Evolutionary conservation across 1,140 invertebrate species (phyloP).

Genomic region (Drosophila subpulchrella): DNA sequence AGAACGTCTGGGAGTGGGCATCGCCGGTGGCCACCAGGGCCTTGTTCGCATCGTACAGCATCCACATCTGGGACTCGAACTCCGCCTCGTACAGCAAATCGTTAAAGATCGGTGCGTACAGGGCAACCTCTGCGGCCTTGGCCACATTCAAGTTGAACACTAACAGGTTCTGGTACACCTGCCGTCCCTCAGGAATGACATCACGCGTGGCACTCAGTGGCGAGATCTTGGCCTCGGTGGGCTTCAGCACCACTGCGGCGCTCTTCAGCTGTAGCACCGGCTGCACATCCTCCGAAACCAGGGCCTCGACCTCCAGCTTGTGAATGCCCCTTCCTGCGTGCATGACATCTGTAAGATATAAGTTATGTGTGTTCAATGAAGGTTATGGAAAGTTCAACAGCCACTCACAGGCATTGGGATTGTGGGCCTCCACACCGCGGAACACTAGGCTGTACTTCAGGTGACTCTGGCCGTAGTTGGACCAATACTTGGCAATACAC

Average conservation of each 20-base stretch:
- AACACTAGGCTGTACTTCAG: conserved; percentile 92
- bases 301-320: conserved; percentile 89
- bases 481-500: conserved; percentile 97
- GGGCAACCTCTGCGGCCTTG: conserved; percentile 92
- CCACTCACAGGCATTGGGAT: conserved; percentile 85
- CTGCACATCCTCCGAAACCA: conserved; percentile 92
- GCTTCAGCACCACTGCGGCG: conserved; percentile 92
- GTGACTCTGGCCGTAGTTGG: conserved; percentile 91
- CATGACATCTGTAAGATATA: conserved; percentile 85
- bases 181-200: conserved; percentile 92
- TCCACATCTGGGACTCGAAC: conserved; percentile 98
- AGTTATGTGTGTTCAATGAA: neutral
- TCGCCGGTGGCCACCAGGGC: conserved; percentile 93
- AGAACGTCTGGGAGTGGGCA: conserved; percentile 93
- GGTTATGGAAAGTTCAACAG: fast-evolving
- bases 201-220: conserved; percentile 91
- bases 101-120: conserved; percentile 90
- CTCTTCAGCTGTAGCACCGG: conserved; percentile 91
- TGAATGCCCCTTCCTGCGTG: conserved; percentile 92
- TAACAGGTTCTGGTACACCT: conserved; percentile 95
- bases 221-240: conserved; percentile 91
- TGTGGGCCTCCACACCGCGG: conserved; percentile 91
- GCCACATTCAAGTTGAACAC: conserved; percentile 93
- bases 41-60: conserved; percentile 97
- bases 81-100: conserved; percentile 97